Conservation (phyloP, 2,797 vertebrate genomes). For the Ispidina picta region DNA sequence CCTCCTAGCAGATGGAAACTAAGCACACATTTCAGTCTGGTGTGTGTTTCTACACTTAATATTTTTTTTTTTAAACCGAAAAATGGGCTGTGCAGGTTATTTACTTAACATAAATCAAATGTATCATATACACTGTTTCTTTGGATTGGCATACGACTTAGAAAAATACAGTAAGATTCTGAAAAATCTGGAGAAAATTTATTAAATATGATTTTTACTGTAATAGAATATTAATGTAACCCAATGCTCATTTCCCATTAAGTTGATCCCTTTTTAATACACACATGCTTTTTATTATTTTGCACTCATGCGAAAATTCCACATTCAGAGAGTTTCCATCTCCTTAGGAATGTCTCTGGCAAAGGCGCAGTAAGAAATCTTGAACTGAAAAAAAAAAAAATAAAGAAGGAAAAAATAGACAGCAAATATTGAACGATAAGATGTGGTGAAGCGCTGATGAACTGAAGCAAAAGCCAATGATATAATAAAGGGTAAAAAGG, state of each 20-base stretch:
- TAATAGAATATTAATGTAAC: slow-evolving; percentile 87
- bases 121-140: slow-evolving; percentile 76
- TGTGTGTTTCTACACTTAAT: slow-evolving; percentile 79
- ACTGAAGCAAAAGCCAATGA: slow-evolving; percentile 42
- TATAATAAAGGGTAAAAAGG: slow-evolving; percentile 51
- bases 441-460: slow-evolving; percentile 29
- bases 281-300: slow-evolving; percentile 90
- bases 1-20: slow-evolving; percentile 67
- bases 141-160: slow-evolving; percentile 79
- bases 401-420: slow-evolving; percentile 29
- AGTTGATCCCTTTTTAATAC: slow-evolving; percentile 82
- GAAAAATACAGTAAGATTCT: slow-evolving; percentile 80
- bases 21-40: slow-evolving; percentile 63
- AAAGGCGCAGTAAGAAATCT: slow-evolving; percentile 70
- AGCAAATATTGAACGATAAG: slow-evolving; percentile 57
- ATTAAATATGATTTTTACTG: slow-evolving; percentile 87
- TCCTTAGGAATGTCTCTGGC: slow-evolving; percentile 82
- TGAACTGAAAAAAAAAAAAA: slow-evolving; percentile 40
- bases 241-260: slow-evolving; percentile 84
- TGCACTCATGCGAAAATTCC: slow-evolving; percentile 85
- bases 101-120: slow-evolving; percentile 85
- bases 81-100: slow-evolving; percentile 73
- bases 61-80: slow-evolving; percentile 40
- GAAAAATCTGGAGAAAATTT: slow-evolving; percentile 79
- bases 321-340: slow-evolving; percentile 84